These are phyloP conservation scores for Volucella inflata DNA, from an alignment of 2,888 invertebrate genomes.

Conservation along the genomic window DNA sequence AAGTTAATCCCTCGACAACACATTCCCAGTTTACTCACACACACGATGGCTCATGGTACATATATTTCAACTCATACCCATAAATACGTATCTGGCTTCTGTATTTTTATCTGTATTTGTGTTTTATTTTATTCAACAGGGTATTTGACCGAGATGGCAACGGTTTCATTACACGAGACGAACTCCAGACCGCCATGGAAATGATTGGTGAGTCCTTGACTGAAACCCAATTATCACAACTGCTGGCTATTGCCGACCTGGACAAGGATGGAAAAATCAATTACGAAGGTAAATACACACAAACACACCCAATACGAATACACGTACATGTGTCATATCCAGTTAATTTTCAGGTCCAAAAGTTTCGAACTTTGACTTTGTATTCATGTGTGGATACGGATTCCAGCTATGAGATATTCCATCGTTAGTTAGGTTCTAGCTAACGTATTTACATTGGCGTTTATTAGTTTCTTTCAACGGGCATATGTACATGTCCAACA, in stretches of 20 bases:
- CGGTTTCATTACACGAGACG: conserved; percentile 93
- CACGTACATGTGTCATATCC: not conserved
- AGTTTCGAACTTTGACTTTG: not conserved
- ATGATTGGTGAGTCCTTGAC: conserved; percentile 92
- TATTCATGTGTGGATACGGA: conserved; percentile 13
- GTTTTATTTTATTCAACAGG: conserved; percentile 81
- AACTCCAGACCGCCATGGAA: conserved; percentile 91
- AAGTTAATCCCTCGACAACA: conserved; percentile 33
- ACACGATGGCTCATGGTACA: too few relatives aligned
- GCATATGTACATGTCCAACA: not conserved
- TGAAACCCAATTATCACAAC: conserved; percentile 90
- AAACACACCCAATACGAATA: conserved; percentile 8
- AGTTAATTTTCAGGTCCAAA: too few relatives aligned
- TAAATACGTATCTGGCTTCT: not conserved
- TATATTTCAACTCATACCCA: too few relatives aligned
- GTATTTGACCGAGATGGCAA: conserved; percentile 96
- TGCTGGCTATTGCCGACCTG: conserved; percentile 90
- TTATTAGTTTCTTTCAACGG: conserved; percentile 19
- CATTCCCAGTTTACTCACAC: conserved; percentile 3
- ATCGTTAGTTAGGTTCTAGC: conserved; percentile 16
- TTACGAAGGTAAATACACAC: conserved; percentile 88
- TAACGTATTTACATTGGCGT: conserved; percentile 36
- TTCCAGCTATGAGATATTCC: conserved; percentile 9
- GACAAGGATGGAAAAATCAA: conserved; percentile 92
- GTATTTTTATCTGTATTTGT: conserved; percentile 4